Conservation (phyloP, 2,888 invertebrate species). For the Merodon equestris region DNA sequence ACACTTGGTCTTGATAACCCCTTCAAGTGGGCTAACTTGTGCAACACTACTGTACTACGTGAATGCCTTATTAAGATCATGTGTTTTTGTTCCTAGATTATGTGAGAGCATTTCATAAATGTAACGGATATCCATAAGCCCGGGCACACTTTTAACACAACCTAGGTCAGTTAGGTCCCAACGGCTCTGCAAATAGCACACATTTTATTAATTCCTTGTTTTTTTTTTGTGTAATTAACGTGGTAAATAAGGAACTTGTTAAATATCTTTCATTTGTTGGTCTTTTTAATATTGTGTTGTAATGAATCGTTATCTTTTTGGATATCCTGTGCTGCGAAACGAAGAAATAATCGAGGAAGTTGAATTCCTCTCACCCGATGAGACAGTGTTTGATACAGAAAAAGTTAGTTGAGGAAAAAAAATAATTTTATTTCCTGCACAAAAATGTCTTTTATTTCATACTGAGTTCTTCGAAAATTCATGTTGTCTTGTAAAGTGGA, state of each 20-base stretch:
- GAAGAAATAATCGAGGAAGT: constrained; percentile 46
- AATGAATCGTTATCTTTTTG: constrained; percentile 52
- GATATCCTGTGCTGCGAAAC: constrained; percentile 11
- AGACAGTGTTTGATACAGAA: constrained; percentile 7
- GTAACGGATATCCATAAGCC: constrained; percentile 7
- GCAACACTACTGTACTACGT: too few relatives aligned
- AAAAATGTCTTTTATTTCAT: too few relatives aligned
- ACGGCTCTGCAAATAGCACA: not conserved
- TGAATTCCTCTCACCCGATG: constrained; percentile 37
- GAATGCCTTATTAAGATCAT: too few relatives aligned
- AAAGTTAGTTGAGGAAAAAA: constrained; percentile 2
- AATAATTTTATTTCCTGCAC: too few relatives aligned
- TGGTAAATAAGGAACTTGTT: too few relatives aligned
- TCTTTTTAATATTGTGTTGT: not conserved
- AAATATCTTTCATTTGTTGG: constrained; percentile 13
- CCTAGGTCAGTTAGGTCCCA: constrained; percentile 3
- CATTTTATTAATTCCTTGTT: too few relatives aligned
- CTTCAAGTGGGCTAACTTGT: too few relatives aligned
- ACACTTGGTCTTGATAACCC: too few relatives aligned
- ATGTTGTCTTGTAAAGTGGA: too few relatives aligned
- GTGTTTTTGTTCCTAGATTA: too few relatives aligned
- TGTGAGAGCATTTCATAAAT: not conserved
- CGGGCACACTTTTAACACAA: not conserved
- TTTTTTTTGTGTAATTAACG: too few relatives aligned
- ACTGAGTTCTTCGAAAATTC: too few relatives aligned